These are phyloP conservation scores for Varecia variegata DNA, from an alignment of 2,797 vertebrate genomes.

Conservation along the genomic window DNA sequence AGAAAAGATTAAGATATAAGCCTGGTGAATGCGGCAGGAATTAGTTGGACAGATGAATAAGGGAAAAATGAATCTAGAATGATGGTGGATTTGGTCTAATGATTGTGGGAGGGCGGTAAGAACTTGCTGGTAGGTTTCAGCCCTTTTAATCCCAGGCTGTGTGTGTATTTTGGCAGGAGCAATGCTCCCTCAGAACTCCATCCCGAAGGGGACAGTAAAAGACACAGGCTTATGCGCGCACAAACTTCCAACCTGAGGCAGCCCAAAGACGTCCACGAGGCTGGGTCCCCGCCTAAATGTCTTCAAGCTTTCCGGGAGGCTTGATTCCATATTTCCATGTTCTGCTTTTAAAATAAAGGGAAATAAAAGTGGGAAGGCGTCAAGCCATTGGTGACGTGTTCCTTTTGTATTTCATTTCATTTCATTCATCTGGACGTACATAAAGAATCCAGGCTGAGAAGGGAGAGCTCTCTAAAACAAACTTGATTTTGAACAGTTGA, in stretches of 20 bases:
- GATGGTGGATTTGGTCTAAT: conserved; percentile 89
- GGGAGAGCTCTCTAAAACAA: neutral
- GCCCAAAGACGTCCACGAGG: conserved; percentile 65
- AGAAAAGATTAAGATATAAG: conserved; percentile 98
- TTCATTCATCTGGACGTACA: conserved; percentile 56
- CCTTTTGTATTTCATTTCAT: conserved; percentile 42
- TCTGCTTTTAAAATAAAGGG: neutral
- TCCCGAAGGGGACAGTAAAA: conserved; percentile 78
- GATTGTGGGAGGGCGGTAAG: conserved; percentile 88
- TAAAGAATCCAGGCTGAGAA: conserved; percentile 31
- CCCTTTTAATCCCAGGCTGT: conserved; percentile 87
- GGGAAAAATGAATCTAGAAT: conserved; percentile 91
- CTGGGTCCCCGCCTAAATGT: neutral
- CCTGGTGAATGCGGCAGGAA: conserved; percentile 90
- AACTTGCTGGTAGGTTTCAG: conserved; percentile 90
- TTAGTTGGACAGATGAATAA: conserved; percentile 91
- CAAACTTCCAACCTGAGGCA: conserved; percentile 58
- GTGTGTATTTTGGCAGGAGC: conserved; percentile 88
- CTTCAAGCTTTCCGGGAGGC: neutral
- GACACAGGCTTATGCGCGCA: neutral
- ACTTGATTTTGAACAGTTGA: conserved; percentile 41
- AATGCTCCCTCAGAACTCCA: conserved; percentile 80
- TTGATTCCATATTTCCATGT: neutral
- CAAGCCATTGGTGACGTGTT: neutral
- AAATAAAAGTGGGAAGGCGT: neutral